Conservation (phyloP, 2,113 vertebrate genomes). For the Nettapus auritus region DNA sequence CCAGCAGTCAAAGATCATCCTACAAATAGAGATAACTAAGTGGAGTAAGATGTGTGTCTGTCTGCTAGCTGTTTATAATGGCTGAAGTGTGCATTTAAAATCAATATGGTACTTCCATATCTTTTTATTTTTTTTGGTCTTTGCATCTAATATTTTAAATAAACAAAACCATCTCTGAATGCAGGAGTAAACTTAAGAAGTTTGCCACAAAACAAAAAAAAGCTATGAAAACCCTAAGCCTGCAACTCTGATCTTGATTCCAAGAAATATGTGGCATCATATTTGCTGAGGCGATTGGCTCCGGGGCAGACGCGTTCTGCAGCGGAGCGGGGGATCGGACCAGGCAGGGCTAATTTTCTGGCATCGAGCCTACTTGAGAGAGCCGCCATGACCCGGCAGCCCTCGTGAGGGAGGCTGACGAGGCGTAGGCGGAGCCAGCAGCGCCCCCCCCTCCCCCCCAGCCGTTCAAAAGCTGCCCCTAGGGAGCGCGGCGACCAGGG, state of each 20-base stretch:
- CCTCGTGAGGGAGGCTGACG: no score
- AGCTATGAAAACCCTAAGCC: not conserved
- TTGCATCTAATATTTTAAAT: not conserved
- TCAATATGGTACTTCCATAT: not conserved
- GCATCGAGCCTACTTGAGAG: no score
- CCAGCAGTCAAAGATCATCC: not conserved
- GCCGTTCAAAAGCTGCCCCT: no score
- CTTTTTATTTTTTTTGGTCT: not conserved
- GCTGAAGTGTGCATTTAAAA: not conserved
- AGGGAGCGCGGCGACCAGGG: no score
- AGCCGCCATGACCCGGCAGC: no score
- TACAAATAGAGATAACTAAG: not conserved
- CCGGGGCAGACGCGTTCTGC: no score
- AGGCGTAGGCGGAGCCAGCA: no score
- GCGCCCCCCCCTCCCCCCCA: no score
- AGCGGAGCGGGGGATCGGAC: no score
- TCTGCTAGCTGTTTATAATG: not conserved
- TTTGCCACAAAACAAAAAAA: not conserved
- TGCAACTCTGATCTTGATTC: not conserved
- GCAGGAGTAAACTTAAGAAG: not conserved
- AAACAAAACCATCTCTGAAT: not conserved
- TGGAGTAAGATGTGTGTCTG: not conserved
- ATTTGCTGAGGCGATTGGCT: no score
- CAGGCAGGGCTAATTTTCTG: no score
- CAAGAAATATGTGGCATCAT: not conserved